phyloP scores from a whole-genome alignment of 2,797 vertebrate species.

The Arremon brunneinucha region DNA sequence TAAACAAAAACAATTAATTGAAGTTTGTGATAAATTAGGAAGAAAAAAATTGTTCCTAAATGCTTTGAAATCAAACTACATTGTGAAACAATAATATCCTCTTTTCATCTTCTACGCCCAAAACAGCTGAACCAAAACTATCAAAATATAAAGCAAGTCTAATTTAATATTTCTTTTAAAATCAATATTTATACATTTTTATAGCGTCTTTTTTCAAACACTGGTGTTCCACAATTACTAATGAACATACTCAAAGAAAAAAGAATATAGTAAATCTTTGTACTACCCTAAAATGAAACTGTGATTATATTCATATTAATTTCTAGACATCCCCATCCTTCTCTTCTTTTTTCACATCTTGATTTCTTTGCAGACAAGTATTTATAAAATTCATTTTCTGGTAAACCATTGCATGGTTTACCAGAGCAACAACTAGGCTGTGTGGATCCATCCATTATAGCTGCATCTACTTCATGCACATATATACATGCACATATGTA shows the following conservation, averaged over 20 bases:
- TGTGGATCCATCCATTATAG: background rate
- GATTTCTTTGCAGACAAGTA: background rate
- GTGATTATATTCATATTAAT: background rate
- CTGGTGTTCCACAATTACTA: background rate
- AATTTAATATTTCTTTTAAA: background rate
- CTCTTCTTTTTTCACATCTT: background rate
- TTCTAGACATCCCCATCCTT: background rate
- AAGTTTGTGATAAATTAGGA: background rate
- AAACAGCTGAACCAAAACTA: background rate
- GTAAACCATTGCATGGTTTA: no score
- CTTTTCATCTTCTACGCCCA: background rate
- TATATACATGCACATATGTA: background rate
- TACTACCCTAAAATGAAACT: background rate
- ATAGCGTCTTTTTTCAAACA: background rate
- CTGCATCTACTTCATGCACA: background rate
- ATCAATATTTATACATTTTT: background rate
- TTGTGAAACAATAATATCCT: background rate
- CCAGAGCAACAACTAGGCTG: background rate
- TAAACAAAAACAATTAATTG: background rate
- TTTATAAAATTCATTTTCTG: background rate
- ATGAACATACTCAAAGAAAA: background rate
- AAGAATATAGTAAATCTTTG: background rate
- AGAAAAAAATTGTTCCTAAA: rapidly evolving
- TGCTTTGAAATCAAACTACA: background rate
- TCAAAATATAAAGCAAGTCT: background rate